Conservation (phyloP, 1,140 invertebrate genomes). For the Cotesia typhae region DNA sequence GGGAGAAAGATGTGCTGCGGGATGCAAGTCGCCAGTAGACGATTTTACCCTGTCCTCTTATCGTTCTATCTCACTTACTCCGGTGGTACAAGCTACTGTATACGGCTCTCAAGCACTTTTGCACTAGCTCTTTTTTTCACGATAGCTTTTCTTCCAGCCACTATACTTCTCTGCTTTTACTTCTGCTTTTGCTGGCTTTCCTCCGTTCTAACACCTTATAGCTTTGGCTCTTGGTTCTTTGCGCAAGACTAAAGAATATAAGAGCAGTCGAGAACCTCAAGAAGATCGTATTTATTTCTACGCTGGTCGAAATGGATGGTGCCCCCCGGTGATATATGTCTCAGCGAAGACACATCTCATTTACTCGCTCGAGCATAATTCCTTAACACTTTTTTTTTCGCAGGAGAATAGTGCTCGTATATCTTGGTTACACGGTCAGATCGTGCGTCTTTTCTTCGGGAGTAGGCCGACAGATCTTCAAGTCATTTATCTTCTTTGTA, state of each 20-base stretch:
- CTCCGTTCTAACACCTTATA: conserved; percentile 33
- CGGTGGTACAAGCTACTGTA: conserved; percentile 34
- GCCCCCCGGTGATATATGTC: conserved; percentile 60
- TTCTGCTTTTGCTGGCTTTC: conserved; percentile 12
- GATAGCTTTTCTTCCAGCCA: conserved; percentile 31
- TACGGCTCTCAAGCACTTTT: conserved; percentile 30
- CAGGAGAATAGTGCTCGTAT: conserved; percentile 55
- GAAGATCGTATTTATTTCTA: conserved; percentile 62
- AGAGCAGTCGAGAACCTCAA: background rate
- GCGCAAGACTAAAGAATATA: conserved; percentile 34
- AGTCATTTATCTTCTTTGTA: conserved; percentile 7
- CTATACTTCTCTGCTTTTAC: conserved; percentile 27
- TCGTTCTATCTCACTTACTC: conserved; percentile 32
- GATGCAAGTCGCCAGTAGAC: conserved; percentile 57
- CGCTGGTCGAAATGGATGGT: conserved; percentile 57
- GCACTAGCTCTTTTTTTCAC: conserved; percentile 17
- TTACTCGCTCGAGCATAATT: conserved; percentile 63
- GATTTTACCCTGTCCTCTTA: conserved; percentile 49
- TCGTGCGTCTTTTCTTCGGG: conserved; percentile 38
- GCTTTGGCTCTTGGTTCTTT: conserved; percentile 42
- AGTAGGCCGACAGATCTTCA: conserved; percentile 2
- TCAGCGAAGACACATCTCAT: conserved; percentile 62
- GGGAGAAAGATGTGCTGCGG: conserved; percentile 58
- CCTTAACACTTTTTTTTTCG: conserved; percentile 63
- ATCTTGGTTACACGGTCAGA: conserved; percentile 59